Percentiles rank a stretch among this genome's conserved stretches.
Conservation (phyloP, 2,113 vertebrate genomes). For the Saccopteryx leptura region DNA sequence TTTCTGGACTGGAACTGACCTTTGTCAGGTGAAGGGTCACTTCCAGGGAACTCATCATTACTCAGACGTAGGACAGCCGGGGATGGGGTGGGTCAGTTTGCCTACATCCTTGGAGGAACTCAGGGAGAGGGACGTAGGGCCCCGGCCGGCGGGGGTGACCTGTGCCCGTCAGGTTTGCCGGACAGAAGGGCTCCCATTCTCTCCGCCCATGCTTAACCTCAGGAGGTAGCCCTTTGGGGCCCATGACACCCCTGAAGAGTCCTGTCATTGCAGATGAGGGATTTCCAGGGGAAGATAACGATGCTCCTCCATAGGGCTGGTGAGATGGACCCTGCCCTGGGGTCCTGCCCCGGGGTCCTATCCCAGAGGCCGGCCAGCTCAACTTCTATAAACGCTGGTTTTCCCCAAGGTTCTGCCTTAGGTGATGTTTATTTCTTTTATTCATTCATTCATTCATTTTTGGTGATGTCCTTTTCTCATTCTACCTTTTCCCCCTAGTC, state of each 20-base stretch:
- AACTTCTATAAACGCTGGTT: neutral
- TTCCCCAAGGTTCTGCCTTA: neutral
- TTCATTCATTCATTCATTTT: too few species aligned
- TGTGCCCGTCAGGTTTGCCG: neutral
- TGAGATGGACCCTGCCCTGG: too few species aligned
- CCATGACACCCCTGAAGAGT: neutral
- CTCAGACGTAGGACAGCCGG: neutral
- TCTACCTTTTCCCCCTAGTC: neutral
- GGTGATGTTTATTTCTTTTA: neutral
- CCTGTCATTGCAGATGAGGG: neutral
- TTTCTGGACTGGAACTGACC: neutral
- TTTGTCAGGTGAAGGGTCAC: neutral
- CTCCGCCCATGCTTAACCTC: neutral
- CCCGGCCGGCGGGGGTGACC: neutral
- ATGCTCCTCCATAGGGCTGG: rapidly evolving
- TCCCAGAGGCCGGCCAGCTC: neutral
- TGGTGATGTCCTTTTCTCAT: neutral
- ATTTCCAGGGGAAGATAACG: neutral
- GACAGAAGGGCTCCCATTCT: neutral
- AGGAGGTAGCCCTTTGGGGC: neutral
- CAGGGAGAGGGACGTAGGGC: neutral
- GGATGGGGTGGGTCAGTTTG: neutral
- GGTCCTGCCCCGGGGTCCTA: neutral
- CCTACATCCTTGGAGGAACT: neutral
- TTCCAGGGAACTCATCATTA: neutral